Base-by-base conservation (phyloP, 2,113 vertebrate species). In the Grammomys dolichurus region DNA sequence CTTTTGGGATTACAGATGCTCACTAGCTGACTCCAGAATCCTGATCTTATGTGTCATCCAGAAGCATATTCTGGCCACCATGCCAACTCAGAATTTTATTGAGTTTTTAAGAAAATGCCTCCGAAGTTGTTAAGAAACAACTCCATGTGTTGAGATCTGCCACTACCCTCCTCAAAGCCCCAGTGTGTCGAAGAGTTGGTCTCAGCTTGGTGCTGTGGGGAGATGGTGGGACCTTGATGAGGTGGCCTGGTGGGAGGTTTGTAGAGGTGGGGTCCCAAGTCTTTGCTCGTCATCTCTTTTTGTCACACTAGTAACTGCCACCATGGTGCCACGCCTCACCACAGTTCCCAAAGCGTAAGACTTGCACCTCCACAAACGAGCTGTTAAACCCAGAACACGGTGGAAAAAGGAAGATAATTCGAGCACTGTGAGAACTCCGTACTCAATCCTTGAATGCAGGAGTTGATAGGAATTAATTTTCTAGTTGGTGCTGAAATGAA, bases 301-400 rank as follows among this genome's bases (percentile, higher is more conserved):
- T 33, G 17, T 4, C 12, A 70, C 26, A 11, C 26, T 87, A 63
- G 12, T 36, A 65, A 51, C 3, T 46, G 26, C n/a, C 28, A 54
- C 36, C 7, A 3, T 33, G 36, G 16, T 33, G 13, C 10, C 1
- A 20, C 16, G 19, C 60, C 28, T 87, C 14, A 58, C 31, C 48
- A 26, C 19, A 77, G 73, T n/a, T 48, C 81, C 40, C 7, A 58
- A 36, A 78, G 48, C 36, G 26, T 20, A 10, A n/a, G 13, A 4
- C 17, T 19, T 31, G 26, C 24, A 58, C 28, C 60, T 36, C 48
- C n/a, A 46, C 24, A 58, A 70, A 78, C 33, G 10, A 1, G 1
- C 63, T 7, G 0, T 43, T 26, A 8, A 6, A 3, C 31, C 24
- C 1, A 0, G 31, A 19, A n/a, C 36, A 5, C 2, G 22, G 16